Evolutionary conservation across 23 tunicate species (phyloP), one percentile per base, ranked within the genome.

Genomic region (Halocynthia roretzi): DNA sequence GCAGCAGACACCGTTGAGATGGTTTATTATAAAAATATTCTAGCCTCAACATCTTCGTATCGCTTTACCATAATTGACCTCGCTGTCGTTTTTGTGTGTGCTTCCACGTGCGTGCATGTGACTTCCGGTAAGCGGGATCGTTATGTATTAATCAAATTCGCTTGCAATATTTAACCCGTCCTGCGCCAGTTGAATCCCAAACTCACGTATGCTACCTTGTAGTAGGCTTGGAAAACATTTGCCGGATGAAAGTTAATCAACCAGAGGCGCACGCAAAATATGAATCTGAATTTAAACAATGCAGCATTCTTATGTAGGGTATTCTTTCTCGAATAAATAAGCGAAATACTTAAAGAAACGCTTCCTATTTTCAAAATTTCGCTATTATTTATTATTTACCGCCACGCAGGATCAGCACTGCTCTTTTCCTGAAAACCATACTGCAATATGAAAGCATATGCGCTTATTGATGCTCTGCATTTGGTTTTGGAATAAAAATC

Each of bases 71-170:
- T 11, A 9, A 40, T 20, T 48, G 31, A 65, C 31, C 10, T 20
- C 22, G 31, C 22, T 65, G 63, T 48, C 10, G 19, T 20, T 9
- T 10, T 40, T 48, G 70, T 65, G 70, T 65, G 70, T 48, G 19
- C 22, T 20, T 5, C 70, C 19, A n/a, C 15, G 22, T 8, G 15
- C 5, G 70, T 48, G 15, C 70, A 6, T 65, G 70, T 48, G 70
- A 65, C 70, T 65, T 65, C 70, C 70, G 70, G 70, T 65, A 8
- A 20, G 19, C 15, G 19, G 19, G 31, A 20, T 65, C 70, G 70
- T 65, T 65, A 65, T 11, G 19, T 48, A 65, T 65, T 65, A 65
- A 65, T 65, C 70, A 65, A 65, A 65, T 65, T 65, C 70, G 70
- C 31, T 65, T 31, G 44, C 44, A 31, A 31, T 31, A 0, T 31